A percentile compares a stretch with the other conserved stretches of the same genome.
phyloP scores from a whole-genome alignment of 64 coral and sea anemone genomes.

The Catalaphyllia jardinei region DNA sequence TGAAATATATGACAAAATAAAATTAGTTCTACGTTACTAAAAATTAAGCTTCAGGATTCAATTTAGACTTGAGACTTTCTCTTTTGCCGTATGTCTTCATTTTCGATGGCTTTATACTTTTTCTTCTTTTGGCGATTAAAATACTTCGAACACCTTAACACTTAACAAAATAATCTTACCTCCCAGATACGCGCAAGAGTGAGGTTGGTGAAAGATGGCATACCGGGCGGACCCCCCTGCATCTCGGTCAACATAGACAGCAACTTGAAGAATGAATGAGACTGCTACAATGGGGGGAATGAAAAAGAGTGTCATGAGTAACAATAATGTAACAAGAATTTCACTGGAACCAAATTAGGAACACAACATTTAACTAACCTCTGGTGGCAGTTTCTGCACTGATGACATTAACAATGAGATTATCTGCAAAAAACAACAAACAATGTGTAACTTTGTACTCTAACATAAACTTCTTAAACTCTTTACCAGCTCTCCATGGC shows the following conservation, averaged over 20 bases:
- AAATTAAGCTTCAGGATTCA: too few species aligned
- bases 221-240: slow-evolving; percentile 69
- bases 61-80: too few species aligned
- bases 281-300: slow-evolving; percentile 60
- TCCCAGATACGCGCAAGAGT: slow-evolving; percentile 94
- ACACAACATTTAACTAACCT: slow-evolving; percentile 57
- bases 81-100: too few species aligned
- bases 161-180: slow-evolving; percentile 35
- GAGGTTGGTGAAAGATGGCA: slow-evolving; percentile 92
- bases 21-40: too few species aligned
- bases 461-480: too few species aligned
- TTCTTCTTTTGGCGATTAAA: neutral
- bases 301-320: neutral
- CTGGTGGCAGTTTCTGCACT: slow-evolving; percentile 90
- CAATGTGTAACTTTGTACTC: neutral
- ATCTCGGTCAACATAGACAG: slow-evolving; percentile 90
- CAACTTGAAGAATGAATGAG: slow-evolving; percentile 96
- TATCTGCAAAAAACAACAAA: slow-evolving; percentile 67
- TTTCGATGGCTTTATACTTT: too few species aligned
- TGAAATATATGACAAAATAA: too few species aligned
- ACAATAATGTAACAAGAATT: neutral
- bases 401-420: slow-evolving; percentile 93
- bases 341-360: neutral
- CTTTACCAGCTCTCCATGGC: too few species aligned
- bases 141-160: neutral